phyloP scores from a whole-genome alignment of 2,888 invertebrate species.

The Caradrina kadenii region DNA sequence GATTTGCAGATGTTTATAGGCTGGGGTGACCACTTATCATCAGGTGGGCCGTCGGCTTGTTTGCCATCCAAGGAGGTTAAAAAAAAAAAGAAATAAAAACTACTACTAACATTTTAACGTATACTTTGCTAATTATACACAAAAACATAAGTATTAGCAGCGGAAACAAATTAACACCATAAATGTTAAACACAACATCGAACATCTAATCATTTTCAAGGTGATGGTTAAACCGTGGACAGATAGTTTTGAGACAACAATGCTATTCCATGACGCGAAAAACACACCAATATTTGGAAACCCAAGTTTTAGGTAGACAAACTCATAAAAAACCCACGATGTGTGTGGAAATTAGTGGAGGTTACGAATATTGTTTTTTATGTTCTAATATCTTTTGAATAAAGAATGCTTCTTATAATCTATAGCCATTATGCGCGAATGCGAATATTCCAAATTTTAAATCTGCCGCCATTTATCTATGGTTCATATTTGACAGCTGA shows the following conservation, averaged over 20 bases:
- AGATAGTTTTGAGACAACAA: conserved; percentile 8
- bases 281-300: neutral
- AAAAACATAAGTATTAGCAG: conserved; percentile 31
- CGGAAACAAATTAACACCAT: conserved; percentile 44
- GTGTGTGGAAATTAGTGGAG: neutral
- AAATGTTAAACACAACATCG: conserved; percentile 28
- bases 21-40: too few relatives aligned
- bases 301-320: neutral
- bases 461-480: too few relatives aligned
- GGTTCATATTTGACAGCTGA: too few relatives aligned
- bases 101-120: neutral
- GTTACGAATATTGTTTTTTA: too few relatives aligned
- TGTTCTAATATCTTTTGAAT: too few relatives aligned
- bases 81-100: too few relatives aligned
- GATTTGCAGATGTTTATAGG: too few relatives aligned
- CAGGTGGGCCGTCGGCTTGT: too few relatives aligned
- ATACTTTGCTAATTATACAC: conserved; percentile 36
- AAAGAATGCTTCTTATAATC: too few relatives aligned
- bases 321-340: neutral
- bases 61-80: neutral
- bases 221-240: conserved; percentile 1
- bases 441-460: too few relatives aligned
- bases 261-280: neutral
- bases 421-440: too few relatives aligned
- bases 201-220: conserved; percentile 52